Evolutionary conservation across 2,113 vertebrate species (phyloP).

Genomic region (Mus spicilegus): DNA sequence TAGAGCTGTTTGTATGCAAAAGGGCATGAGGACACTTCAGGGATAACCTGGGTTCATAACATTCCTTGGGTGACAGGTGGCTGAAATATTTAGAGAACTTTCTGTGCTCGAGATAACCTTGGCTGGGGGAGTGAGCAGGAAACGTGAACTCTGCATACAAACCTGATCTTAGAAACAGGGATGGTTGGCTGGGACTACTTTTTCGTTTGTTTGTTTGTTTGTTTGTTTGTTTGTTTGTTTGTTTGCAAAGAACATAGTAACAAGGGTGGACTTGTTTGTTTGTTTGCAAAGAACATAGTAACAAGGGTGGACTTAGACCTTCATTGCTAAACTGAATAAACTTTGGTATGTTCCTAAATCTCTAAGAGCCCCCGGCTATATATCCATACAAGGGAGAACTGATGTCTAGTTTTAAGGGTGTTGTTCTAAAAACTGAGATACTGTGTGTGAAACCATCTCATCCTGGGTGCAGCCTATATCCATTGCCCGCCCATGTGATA

Average conservation of each 20-base stretch:
- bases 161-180: conserved; percentile 45
- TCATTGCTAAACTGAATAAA: background rate
- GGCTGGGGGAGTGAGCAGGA: conserved; percentile 51
- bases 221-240: background rate
- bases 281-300: no score
- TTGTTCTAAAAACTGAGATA: conserved; percentile 45
- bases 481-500: background rate
- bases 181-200: background rate
- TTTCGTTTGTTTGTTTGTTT: background rate
- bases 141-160: conserved; percentile 51
- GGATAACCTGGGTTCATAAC: conserved; percentile 80
- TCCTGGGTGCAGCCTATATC: background rate
- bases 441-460: background rate
- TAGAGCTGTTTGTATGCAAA: conserved; percentile 84
- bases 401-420: background rate
- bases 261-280: background rate
- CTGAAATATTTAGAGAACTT: conserved; percentile 81
- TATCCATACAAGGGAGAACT: background rate
- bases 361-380: background rate
- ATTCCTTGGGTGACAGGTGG: conserved; percentile 70
- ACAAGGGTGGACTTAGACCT: background rate
- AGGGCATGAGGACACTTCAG: conserved; percentile 73
- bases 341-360: background rate
- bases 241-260: no score
- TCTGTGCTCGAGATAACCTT: conserved; percentile 83